Evolutionary conservation across 2,113 vertebrate genomes (phyloP), one percentile per base, ranked within the genome.

Genomic region (Halcyon senegalensis): DNA sequence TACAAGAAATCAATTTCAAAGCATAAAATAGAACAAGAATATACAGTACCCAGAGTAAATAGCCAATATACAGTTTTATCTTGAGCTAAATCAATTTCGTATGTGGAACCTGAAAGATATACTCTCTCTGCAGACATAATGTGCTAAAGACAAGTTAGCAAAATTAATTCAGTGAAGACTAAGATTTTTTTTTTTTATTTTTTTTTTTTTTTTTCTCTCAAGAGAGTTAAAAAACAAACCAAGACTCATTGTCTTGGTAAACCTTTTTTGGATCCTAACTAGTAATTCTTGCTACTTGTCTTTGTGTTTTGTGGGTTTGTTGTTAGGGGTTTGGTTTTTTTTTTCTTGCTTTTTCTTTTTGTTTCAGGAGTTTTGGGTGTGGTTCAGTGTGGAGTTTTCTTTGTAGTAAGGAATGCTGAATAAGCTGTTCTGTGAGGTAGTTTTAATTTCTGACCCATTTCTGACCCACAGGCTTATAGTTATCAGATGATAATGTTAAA

Each of bases 1-100:
- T 94, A 97, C 58, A 92, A 97, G 76, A 96, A 97, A 96, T 97
- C 93, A 97, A 96, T 96, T 96, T 97, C 59, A 96, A 97, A 98
- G 86, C 96, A 95, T 96, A 97, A 95, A 97, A 95, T 86, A 82
- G 70, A 95, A 87, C 80, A 97, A 87, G 84, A 96, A 94, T 95
- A 89, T 48, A 90, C 72, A 96, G 69, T 92, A 87, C 84, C 77
- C 94, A 84, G 74, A 91, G 89, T 97, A 96, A 96, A 96, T 96
- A 96, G 75, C 74, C 93, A 96, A 88, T 96, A 95, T 93, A 78
- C 67, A 85, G 14, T 96, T 94, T 95, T 93, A 96, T 96, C 58
- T 97, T 94, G 76, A 53, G 68, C 62, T 89, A 96, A 97, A 97
- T 97, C 84, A 96, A 89, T 97, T 97, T 84, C 89, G 27, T 75